These are phyloP conservation scores for Cheilosia urbana DNA, from an alignment of 2,888 invertebrate genomes.

Conservation along the genomic window DNA sequence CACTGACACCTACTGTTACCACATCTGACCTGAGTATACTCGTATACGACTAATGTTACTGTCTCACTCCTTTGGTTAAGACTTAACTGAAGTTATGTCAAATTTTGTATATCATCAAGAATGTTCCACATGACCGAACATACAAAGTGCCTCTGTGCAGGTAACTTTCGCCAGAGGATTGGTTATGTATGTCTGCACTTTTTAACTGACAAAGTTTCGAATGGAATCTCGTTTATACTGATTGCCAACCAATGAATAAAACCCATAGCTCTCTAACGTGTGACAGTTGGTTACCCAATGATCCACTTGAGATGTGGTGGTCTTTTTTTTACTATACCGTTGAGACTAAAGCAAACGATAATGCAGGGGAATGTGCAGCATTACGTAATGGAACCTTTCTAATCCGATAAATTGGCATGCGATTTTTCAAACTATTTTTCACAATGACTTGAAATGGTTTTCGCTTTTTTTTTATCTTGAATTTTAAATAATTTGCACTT, in stretches of 20 bases:
- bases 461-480: slow-evolving; percentile 16
- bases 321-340: slow-evolving; percentile 22
- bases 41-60: too few species aligned
- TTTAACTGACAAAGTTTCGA: slow-evolving; percentile 46
- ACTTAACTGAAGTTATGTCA: too few species aligned
- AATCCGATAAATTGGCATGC: slow-evolving; percentile 67
- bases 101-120: not conserved
- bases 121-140: not conserved
- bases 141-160: not conserved
- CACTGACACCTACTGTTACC: too few species aligned
- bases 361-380: slow-evolving; percentile 57
- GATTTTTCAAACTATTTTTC: slow-evolving; percentile 65
- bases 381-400: slow-evolving; percentile 55
- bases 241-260: slow-evolving; percentile 64
- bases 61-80: too few species aligned
- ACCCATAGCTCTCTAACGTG: slow-evolving; percentile 60
- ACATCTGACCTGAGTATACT: too few species aligned
- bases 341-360: slow-evolving; percentile 56
- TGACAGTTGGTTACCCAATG: slow-evolving; percentile 68
- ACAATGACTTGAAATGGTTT: slow-evolving; percentile 26
- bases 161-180: not conserved
- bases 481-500: slow-evolving; percentile 66
- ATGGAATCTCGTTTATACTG: slow-evolving; percentile 41
- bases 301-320: slow-evolving; percentile 62
- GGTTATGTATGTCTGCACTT: slow-evolving; percentile 29